Conservation (phyloP, 2,113 vertebrate species). For the Tupaia tana region DNA sequence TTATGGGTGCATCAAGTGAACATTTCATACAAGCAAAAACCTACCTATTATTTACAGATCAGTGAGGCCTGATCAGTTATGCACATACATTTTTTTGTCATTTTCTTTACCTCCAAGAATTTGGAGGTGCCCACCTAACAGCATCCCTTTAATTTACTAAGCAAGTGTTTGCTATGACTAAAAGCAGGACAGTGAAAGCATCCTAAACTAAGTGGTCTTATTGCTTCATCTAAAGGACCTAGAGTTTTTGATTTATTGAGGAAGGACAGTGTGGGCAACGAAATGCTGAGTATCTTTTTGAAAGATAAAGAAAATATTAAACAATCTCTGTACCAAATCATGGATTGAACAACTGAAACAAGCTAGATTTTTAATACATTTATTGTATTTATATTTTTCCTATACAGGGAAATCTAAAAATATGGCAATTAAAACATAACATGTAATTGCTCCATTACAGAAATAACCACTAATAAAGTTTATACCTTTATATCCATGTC, state of each 20-base stretch:
- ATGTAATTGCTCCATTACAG: background rate
- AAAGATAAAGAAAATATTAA: background rate
- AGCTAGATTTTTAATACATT: background rate
- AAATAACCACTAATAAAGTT: background rate
- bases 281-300: background rate
- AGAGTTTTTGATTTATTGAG: background rate
- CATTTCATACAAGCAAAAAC: background rate
- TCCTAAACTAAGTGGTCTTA: background rate
- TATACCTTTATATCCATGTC: background rate
- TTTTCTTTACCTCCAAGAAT: background rate
- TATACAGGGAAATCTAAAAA: background rate
- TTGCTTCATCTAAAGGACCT: background rate
- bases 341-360: background rate
- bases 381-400: background rate
- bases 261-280: background rate
- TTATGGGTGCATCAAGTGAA: background rate
- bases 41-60: background rate
- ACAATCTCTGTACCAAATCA: background rate
- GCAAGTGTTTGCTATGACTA: background rate
- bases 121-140: background rate
- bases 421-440: background rate
- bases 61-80: background rate
- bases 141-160: background rate
- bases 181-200: background rate
- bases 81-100: background rate